Evolutionary conservation across 2,113 vertebrate genomes (phyloP).

Genomic region (Notechis scutatus): DNA sequence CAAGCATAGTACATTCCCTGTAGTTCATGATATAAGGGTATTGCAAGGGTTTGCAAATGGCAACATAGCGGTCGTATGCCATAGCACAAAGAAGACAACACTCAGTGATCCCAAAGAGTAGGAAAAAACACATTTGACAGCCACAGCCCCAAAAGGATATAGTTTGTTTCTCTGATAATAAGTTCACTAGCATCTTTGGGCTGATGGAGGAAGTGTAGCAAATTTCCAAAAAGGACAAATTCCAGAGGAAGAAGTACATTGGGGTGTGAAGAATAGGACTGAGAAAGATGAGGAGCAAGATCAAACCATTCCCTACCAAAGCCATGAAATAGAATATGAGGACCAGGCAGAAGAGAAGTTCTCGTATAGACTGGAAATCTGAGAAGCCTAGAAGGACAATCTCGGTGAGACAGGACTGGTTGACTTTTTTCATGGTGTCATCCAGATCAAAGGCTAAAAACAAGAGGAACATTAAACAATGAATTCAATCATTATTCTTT

Average conservation of each 20-base stretch:
- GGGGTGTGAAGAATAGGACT: slow-evolving; percentile 37
- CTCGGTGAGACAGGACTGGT: slow-evolving; percentile 5
- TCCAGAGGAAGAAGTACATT: slow-evolving; percentile 22
- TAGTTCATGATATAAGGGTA: neutral
- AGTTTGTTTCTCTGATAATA: neutral
- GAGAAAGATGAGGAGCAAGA: slow-evolving; percentile 11
- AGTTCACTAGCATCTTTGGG: neutral
- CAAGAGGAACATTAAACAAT: neutral
- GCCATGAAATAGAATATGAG: slow-evolving; percentile 19
- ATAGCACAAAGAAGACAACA: neutral
- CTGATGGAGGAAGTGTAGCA: neutral
- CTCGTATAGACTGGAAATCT: slow-evolving; percentile 21
- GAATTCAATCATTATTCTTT: neutral
- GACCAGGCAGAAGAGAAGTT: slow-evolving; percentile 32
- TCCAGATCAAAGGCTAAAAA: neutral
- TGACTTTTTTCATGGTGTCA: neutral
- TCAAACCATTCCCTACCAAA: slow-evolving; percentile 37
- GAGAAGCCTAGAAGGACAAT: slow-evolving; percentile 31
- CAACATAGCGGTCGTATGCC: neutral
- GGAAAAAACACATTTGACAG: neutral
- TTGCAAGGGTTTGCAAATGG: neutral
- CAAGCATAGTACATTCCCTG: neutral
- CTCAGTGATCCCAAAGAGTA: neutral
- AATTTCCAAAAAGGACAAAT: neutral
- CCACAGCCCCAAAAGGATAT: neutral